These are phyloP conservation scores for Thaumatotibia leucotreta DNA, from an alignment of 1,140 invertebrate genomes.

Conservation along the genomic window DNA sequence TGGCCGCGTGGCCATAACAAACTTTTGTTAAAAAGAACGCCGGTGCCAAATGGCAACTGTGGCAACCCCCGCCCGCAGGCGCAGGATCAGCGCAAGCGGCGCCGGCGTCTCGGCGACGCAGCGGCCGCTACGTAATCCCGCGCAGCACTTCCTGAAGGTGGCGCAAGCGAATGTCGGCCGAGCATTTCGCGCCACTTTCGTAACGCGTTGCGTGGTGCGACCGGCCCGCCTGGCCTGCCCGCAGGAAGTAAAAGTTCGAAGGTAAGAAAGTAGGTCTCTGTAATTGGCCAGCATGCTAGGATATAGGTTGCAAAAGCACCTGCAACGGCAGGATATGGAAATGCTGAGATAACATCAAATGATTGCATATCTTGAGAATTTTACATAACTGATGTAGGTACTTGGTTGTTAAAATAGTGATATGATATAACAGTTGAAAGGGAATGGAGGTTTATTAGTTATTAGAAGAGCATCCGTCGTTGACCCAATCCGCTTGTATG, in stretches of 20 bases:
- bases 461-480: slow-evolving; percentile 36
- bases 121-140: slow-evolving; percentile 62
- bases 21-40: too few relatives aligned
- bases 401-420: slow-evolving; percentile 10
- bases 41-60: neutral
- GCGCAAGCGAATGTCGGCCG: slow-evolving; percentile 75
- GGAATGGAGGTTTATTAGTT: slow-evolving; percentile 36
- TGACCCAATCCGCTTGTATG: slow-evolving; percentile 58
- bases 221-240: slow-evolving; percentile 64
- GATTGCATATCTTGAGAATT: slow-evolving; percentile 20
- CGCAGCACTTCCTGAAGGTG: slow-evolving; percentile 73
- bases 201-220: slow-evolving; percentile 71
- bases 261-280: slow-evolving; percentile 76
- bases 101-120: slow-evolving; percentile 19
- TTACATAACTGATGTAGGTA: slow-evolving; percentile 7
- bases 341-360: slow-evolving; percentile 34
- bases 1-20: too few relatives aligned
- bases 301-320: slow-evolving; percentile 59
- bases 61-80: neutral
- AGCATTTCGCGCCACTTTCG: slow-evolving; percentile 75
- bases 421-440: slow-evolving; percentile 50
- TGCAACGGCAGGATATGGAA: slow-evolving; percentile 25
- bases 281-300: slow-evolving; percentile 72
- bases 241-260: slow-evolving; percentile 77
- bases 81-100: slow-evolving; percentile 25